Evolutionary conservation across 2,888 invertebrate genomes (phyloP), one percentile per base, ranked within the genome.

Genomic region (Zygogramma bicolorata): DNA sequence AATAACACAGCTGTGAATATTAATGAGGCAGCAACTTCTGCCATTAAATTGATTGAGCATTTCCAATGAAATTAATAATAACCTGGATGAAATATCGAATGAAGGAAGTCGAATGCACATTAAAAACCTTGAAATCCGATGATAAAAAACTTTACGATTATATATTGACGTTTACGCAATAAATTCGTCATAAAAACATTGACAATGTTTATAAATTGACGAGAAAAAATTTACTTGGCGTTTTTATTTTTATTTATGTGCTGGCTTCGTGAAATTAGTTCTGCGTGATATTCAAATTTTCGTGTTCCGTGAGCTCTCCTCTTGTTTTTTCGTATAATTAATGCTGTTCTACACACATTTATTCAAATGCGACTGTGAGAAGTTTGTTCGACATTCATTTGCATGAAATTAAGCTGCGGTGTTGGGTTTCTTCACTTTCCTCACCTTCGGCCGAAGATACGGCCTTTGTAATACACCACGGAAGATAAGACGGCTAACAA

Each of bases 101-200:
- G 66, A 73, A 76, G 76, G 76, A 76, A 76, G 76, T 78, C 68
- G 71, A 70, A 73, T 70, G 68, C 71, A 76, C 68, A 70, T 63
- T 73, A 65, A 71, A 78, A 79, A 75, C 76, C 77, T 80, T 76
- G 76, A 76, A 46, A 63, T 22, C 46, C 29, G 46, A 49, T 20
- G 63, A 46, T 38, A 40, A 38, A 38, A 38, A 29, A 60, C 71
- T 73, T 74, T 65, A 68, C 60, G 40, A 65, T 61, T 46, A 60
- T 60, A 34, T 42, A 65, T 70, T 65, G 57, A 67, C 61, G 59
- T 73, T 75, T 65, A 59, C 70, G 73, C 68, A 73, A 70, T 73
- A 68, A 68, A 66, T 68, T 70, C 66, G 65, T 72, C 68, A 69
- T 70, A 66, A 74, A 53, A 70, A 74, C 65, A 58, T 65, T 58